A percentile compares a stretch with the other conserved stretches of the same genome.
Conservation (phyloP, 2,797 vertebrate genomes). For the Anolis apletophallus region DNA sequence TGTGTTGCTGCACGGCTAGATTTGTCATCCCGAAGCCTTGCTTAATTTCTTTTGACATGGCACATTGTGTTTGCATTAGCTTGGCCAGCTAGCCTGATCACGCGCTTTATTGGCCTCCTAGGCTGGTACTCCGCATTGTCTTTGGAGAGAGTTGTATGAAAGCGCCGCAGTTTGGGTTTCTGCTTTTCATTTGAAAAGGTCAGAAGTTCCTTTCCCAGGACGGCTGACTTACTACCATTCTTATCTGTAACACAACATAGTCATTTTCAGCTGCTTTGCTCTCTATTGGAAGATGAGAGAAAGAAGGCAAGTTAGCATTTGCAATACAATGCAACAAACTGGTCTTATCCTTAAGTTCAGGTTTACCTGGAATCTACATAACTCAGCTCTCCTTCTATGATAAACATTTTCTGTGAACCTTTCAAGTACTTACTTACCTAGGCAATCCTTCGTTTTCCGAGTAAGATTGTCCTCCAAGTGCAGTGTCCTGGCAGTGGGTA, state of each 20-base stretch:
- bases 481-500: too few relatives aligned
- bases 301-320: slow-evolving; percentile 66
- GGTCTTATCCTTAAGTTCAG: slow-evolving; percentile 65
- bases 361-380: slow-evolving; percentile 69
- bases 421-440: too few relatives aligned
- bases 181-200: slow-evolving; percentile 67
- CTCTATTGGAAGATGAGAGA: slow-evolving; percentile 53
- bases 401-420: slow-evolving; percentile 9
- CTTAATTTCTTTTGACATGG: slow-evolving; percentile 63
- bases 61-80: slow-evolving; percentile 64
- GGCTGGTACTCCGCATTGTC: slow-evolving; percentile 52
- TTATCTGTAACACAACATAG: slow-evolving; percentile 66
- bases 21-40: slow-evolving; percentile 55
- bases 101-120: slow-evolving; percentile 65
- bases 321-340: slow-evolving; percentile 67
- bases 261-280: slow-evolving; percentile 64
- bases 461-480: too few relatives aligned
- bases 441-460: too few relatives aligned
- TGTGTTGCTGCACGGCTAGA: slow-evolving; percentile 35
- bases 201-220: slow-evolving; percentile 69
- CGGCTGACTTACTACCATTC: slow-evolving; percentile 63
- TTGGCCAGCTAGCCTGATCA: slow-evolving; percentile 49
- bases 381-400: slow-evolving; percentile 57
- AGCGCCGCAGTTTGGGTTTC: slow-evolving; percentile 51
- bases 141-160: slow-evolving; percentile 55